phyloP scores from a whole-genome alignment of 2,888 invertebrate species.

The Imbricaverruca yamaguchii region DNA sequence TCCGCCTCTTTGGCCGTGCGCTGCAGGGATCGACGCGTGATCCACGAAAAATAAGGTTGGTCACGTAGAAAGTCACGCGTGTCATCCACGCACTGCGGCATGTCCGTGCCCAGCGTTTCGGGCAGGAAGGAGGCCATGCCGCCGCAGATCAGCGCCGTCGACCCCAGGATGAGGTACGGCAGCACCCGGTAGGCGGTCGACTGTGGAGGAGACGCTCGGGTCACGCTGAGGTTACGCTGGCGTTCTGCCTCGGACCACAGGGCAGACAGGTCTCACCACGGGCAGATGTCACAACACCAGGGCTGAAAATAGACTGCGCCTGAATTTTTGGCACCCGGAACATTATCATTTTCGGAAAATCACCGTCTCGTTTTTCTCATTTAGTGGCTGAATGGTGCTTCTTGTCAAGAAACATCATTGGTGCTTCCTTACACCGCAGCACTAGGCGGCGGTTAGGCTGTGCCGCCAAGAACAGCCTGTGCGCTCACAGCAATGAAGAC shows the following conservation, averaged over 20 bases:
- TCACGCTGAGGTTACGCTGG: neutral
- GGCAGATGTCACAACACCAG: neutral
- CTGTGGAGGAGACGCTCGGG: neutral
- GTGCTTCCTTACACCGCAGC: too few species aligned
- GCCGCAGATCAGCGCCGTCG: constrained; percentile 31
- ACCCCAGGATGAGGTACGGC: constrained; percentile 35
- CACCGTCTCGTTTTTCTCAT: constrained; percentile 22
- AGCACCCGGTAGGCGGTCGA: constrained; percentile 24
- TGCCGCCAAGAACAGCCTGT: too few species aligned
- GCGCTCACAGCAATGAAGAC: too few species aligned
- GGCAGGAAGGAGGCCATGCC: constrained; percentile 35
- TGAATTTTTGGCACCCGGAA: neutral
- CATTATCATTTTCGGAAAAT: neutral
- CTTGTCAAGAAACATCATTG: too few species aligned
- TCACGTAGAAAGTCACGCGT: constrained; percentile 29
- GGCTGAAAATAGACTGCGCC: too few species aligned
- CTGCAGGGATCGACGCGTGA: neutral
- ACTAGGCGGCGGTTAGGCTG: too few species aligned
- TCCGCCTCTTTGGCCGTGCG: neutral
- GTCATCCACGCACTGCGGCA: constrained; percentile 34
- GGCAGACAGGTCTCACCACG: neutral
- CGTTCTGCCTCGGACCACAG: neutral
- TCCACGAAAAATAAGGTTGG: constrained; percentile 30
- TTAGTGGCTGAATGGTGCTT: too few species aligned
- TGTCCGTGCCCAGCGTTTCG: constrained; percentile 35